phyloP scores from a whole-genome alignment of 2,888 invertebrate species.

The Chymomyza caudatula region DNA sequence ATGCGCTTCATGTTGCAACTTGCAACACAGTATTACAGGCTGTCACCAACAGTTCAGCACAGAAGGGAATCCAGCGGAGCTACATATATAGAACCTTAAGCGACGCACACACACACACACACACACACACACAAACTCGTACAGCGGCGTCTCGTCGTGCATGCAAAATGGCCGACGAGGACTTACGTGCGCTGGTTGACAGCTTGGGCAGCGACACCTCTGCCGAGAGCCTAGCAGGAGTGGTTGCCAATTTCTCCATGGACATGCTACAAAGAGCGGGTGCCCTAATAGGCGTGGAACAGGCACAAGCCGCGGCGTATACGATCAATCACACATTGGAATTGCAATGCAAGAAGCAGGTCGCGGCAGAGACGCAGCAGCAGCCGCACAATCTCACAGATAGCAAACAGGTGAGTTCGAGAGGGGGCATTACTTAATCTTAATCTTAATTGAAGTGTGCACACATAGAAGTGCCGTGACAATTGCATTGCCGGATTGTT shows the following conservation, averaged over 20 bases:
- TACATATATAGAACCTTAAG: background rate
- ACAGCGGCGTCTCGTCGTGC: background rate
- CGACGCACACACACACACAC: background rate
- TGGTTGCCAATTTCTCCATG: conserved; percentile 67
- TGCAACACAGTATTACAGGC: background rate
- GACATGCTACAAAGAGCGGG: conserved; percentile 66
- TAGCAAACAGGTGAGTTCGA: conserved; percentile 37
- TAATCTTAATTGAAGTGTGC: background rate
- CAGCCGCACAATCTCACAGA: background rate
- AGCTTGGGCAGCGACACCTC: conserved; percentile 54
- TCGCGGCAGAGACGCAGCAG: conserved; percentile 36
- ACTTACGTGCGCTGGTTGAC: conserved; percentile 61
- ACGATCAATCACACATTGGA: conserved; percentile 61
- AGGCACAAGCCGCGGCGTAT: background rate
- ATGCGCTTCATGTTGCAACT: background rate
- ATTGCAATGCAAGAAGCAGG: conserved; percentile 54
- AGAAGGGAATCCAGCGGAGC: background rate
- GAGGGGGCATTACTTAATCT: background rate
- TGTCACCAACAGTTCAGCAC: background rate
- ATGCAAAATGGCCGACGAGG: conserved; percentile 55
- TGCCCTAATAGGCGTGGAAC: conserved; percentile 50
- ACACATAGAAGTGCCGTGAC: background rate
- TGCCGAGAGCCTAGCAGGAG: conserved; percentile 50
- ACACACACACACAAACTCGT: conserved; percentile 23
- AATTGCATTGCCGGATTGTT: background rate